Base-by-base conservation (phyloP, 2,888 invertebrate genomes). In the Augiades crinisus region DNA sequence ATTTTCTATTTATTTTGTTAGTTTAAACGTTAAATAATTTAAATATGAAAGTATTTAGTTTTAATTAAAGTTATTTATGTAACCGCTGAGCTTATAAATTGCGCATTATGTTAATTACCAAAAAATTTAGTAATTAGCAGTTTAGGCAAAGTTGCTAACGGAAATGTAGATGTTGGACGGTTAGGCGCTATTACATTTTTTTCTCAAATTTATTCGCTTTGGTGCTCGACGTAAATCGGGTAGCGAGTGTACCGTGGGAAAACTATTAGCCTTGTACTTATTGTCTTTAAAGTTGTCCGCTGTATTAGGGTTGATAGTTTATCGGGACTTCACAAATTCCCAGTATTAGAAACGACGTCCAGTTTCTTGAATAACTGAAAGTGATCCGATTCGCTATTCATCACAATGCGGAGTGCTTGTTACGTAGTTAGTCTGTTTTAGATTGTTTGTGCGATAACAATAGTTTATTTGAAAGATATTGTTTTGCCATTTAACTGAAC, bases 241-340 rank as follows among this genome's bases (percentile, higher is more conserved):
- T 27, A 21, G 10, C 17, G 56, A 68, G 57, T 60, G 55, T 57
- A 55, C 55, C 68, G 84, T 84, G 81, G 85, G 83, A 83, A 80
- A 75, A 72, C 64, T 53, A 68, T 70, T 67, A 71, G 63, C 65
- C 67, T 65, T 68, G 64, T 67, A 70, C 65, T 68, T 70, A 27
- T 43, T 43, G 43, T 36, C 36, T 50, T 50, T 43, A 27, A 34
- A 49, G 33, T 13, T n/a, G 24, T 40, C 33, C 33, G 34, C 24
- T 24, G 13, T 17, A 41, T 12, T 49, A 49, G 49, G 41, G 49
- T 17, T 41, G 24, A 10, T 19, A 47, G 31, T 21, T 38, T n/a
- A n/a, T 27, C 27, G 27, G 27, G 10, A 10, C 27, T 10, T 27
- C 4, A 27, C 10, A 24, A 24, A 24, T 10, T 27, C 27, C 27